phyloP scores from a whole-genome alignment of 2,797 vertebrate genomes.

The Acipenser ruthenus region DNA sequence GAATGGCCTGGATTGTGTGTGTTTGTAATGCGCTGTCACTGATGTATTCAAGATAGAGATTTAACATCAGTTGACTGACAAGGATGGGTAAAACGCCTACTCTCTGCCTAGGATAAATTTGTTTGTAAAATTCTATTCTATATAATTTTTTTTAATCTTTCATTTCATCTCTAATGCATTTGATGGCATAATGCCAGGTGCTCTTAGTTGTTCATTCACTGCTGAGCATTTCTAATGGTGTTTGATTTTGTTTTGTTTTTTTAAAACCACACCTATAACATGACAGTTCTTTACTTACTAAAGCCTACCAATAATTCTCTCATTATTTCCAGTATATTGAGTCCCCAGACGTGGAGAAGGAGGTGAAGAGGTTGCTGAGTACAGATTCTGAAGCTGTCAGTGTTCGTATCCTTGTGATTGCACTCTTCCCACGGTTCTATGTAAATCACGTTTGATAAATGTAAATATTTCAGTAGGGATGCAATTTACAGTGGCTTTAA shows the following conservation, averaged over 20 bases:
- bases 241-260: too few relatives aligned
- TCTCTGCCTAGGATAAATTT: conserved; percentile 57
- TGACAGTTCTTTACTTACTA: too few relatives aligned
- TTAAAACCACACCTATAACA: too few relatives aligned
- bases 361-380: conserved; percentile 86
- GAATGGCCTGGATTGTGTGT: too few relatives aligned
- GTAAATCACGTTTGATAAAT: too few relatives aligned
- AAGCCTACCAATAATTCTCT: not conserved
- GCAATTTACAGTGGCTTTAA: too few relatives aligned
- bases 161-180: conserved; percentile 63
- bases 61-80: too few relatives aligned
- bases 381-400: conserved; percentile 87
- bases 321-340: conserved; percentile 66
- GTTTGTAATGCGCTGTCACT: too few relatives aligned
- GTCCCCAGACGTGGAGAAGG: conserved; percentile 89
- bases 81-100: conserved; percentile 16
- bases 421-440: not conserved
- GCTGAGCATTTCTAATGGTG: too few relatives aligned
- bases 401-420: conserved; percentile 79
- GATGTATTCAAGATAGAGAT: too few relatives aligned
- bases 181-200: conserved; percentile 32
- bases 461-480: too few relatives aligned
- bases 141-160: not conserved
- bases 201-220: not conserved
- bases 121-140: conserved; percentile 34